Evolutionary conservation across 2,888 invertebrate genomes (phyloP), one percentile per base, ranked within the genome.

Genomic region (Gryllus longicercus): DNA sequence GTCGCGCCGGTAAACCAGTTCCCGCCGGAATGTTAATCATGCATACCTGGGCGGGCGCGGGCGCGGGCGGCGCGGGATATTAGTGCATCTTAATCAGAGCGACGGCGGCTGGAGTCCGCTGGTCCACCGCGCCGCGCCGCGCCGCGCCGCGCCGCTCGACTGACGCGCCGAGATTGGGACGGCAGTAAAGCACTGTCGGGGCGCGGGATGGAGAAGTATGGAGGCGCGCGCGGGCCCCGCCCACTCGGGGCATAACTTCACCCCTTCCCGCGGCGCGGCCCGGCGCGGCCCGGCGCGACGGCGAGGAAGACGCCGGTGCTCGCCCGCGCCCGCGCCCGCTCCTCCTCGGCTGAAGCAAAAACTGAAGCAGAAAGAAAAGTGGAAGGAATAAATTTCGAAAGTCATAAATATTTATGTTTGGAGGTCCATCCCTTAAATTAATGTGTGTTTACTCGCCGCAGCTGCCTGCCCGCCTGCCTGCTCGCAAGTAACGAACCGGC

Each of bases 81-180:
- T 63, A 63, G 63, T 63, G 63, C 63, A 63, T 63, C 63, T 63
- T 63, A 63, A 63, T 63, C 63, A 63, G 63, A 63, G n/a, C 63
- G 63, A 63, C 63, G 63, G n/a, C 3, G 63, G 4, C n/a, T 63
- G 12, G 38, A 38, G 38, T 38, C 38, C 8, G 38, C 38, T 38
- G 8, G 38, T 38, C 38, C 38, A 38, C 38, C 38, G 25, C 25
- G 25, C 25, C 63, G 0, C 14, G 63, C 63, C 16, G 0, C 63
- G 3, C 38, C 38, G 38, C 38, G 3, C 63, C 14, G n/a, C 14
- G 8, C 63, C n/a, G 4, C 63, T 4, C 14, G n/a, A 63, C 63
- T 63, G 63, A 63, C 63, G 16, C n/a, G n/a, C 63, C 63, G 63
- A 63, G 63, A 63, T 63, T 63, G 63, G 63, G 63, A 63, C 63